phyloP scores from a whole-genome alignment of 2,113 vertebrate genomes.

The Panthera uncia region DNA sequence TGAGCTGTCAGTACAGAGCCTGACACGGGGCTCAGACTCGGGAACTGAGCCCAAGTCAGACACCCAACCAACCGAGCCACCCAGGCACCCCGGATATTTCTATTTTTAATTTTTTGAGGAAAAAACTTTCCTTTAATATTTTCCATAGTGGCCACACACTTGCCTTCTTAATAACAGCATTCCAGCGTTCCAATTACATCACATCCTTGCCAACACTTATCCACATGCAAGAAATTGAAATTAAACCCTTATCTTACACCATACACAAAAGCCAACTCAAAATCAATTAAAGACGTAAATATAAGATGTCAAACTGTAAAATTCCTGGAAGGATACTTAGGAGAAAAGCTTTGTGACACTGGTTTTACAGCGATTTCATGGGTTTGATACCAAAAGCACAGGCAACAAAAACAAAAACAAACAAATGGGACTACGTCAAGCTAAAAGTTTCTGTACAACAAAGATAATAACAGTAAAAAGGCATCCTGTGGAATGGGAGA shows the following conservation, averaged over 20 bases:
- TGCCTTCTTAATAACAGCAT: not conserved
- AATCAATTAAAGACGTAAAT: not conserved
- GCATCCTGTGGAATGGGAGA: not conserved
- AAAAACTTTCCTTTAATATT: not conserved
- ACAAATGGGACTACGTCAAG: not conserved
- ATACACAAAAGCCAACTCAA: not conserved
- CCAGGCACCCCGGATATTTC: not conserved
- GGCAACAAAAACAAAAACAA: not conserved
- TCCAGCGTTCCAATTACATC: not conserved
- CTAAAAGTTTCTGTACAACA: not conserved
- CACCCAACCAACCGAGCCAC: no score
- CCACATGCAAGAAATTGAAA: not conserved
- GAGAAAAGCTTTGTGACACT: not conserved
- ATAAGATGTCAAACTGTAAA: not conserved
- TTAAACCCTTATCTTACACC: not conserved
- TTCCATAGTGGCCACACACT: not conserved
- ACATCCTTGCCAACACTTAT: not conserved
- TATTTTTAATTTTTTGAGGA: not conserved
- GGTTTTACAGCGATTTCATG: not conserved
- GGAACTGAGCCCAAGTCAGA: no score
- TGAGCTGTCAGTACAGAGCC: no score
- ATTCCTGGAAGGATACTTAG: not conserved
- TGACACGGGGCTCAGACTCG: no score
- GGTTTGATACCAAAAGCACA: not conserved
- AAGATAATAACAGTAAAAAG: not conserved